Conservation (phyloP, 23 tunicate species). For the Styela clava region DNA sequence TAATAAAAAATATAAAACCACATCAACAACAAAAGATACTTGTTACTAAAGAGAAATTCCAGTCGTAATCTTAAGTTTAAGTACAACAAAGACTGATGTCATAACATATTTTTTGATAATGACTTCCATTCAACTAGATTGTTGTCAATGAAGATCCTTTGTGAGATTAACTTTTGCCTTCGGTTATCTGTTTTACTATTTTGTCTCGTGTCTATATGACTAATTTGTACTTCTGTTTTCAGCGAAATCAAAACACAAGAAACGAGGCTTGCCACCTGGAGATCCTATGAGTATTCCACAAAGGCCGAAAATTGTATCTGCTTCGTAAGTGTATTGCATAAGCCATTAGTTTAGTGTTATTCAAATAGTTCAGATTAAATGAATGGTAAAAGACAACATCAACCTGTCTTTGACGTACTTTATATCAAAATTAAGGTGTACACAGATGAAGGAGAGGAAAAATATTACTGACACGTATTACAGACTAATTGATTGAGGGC, state of each 20-base stretch:
- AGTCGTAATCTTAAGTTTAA: not conserved
- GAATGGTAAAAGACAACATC: not conserved
- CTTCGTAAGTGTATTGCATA: not conserved
- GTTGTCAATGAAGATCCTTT: too few relatives aligned
- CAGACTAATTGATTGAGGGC: too few relatives aligned
- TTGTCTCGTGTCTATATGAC: not conserved
- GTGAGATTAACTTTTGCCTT: too few relatives aligned
- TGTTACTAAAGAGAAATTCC: too few relatives aligned
- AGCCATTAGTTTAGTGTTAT: not conserved
- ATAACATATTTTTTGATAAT: too few relatives aligned
- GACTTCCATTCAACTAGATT: too few relatives aligned
- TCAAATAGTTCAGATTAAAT: not conserved
- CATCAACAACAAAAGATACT: too few relatives aligned
- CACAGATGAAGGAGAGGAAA: too few relatives aligned
- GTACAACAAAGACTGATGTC: not conserved
- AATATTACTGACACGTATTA: too few relatives aligned
- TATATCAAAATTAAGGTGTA: too few relatives aligned
- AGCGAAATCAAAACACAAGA: slow-evolving; percentile 6
- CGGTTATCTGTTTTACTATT: too few relatives aligned
- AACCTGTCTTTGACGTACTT: not conserved
- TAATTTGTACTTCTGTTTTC: not conserved
- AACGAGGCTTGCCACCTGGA: not conserved
- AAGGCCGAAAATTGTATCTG: not conserved
- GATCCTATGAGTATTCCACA: not conserved
- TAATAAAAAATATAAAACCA: too few relatives aligned